A percentile compares a stretch with the other conserved stretches of the same genome.
Evolutionary conservation across 2,888 invertebrate genomes (phyloP).

Genomic region (Hydriomena furcata): DNA sequence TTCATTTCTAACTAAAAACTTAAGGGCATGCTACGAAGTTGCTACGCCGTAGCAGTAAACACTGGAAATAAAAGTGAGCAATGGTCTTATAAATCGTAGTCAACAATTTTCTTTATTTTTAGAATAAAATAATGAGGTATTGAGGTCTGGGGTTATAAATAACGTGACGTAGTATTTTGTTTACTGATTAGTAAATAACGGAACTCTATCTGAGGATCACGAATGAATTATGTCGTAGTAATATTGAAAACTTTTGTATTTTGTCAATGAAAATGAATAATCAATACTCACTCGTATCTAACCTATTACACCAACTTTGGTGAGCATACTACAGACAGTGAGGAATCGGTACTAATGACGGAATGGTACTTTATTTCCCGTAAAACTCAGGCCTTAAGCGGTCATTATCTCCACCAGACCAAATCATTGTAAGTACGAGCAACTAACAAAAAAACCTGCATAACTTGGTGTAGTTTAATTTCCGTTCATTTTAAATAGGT

Average conservation of each 20-base stretch:
- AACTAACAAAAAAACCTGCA: slow-evolving; percentile 40
- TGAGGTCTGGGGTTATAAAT: too few species aligned
- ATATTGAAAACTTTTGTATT: background rate
- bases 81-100: too few species aligned
- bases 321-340: slow-evolving; percentile 19
- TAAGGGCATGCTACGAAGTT: background rate
- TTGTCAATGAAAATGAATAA: background rate
- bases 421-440: too few species aligned
- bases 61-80: too few species aligned
- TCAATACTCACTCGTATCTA: background rate
- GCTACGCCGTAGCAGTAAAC: slow-evolving; percentile 7
- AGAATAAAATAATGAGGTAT: too few species aligned
- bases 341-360: slow-evolving; percentile 39
- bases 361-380: slow-evolving; percentile 35
- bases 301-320: slow-evolving; percentile 9
- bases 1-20: slow-evolving; percentile 8
- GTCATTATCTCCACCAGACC: slow-evolving; percentile 44
- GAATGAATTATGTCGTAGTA: background rate
- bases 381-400: slow-evolving; percentile 34
- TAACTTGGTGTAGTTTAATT: slow-evolving; percentile 30
- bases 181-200: too few species aligned
- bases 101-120: too few species aligned
- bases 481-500: too few species aligned
- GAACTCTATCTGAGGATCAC: too few species aligned
- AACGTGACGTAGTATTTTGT: too few species aligned